Evolutionary conservation across 1,140 invertebrate genomes (phyloP), one percentile per base, ranked within the genome.

Genomic region (Phortica variegata): DNA sequence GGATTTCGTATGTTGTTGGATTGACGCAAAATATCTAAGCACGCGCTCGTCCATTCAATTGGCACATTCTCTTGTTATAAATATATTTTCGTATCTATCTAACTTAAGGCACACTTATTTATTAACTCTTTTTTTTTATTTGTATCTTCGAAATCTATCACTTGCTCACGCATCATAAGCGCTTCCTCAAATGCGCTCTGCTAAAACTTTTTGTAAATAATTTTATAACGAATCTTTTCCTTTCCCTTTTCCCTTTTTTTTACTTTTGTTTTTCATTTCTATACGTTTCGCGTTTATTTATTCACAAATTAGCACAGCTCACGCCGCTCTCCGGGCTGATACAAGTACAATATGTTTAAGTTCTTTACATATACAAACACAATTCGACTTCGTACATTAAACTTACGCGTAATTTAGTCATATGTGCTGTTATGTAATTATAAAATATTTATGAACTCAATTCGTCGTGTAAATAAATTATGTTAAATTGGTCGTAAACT

Each of bases 1-100:
- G 93, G 93, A 93, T 96, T 62, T 82, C 81, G 52, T 81, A 83
- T 47, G 80, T 81, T 9, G 79, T 81, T 2, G 81, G 79, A 1
- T 58, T 80, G 9, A 74, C 73, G 37, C 49, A 61, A 45, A 71
- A 71, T 32, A 61, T 74, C 38, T 73, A 58, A 56, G 43, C 33
- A 23, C 36, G 38, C 38, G 23, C 40, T 23, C 20, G 49, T 31
- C 21, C 39, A 49, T 38, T 48, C 52, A 50, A 42, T 43, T 49
- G 18, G 47, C 51, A 44, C 45, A 49, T 52, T n/a, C n/a, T n/a
- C n/a, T n/a, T n/a, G n/a, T 26, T 26, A 26, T 6, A 5, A 6
- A 26, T 26, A 10, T 26, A 26, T 26, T 26, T 26, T 26, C 23
- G 23, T 10, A 26, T 6, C 5, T 26, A 6, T 26, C 23, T 26